phyloP scores from a whole-genome alignment of 2,888 invertebrate species.

The Achlya flavicornis region DNA sequence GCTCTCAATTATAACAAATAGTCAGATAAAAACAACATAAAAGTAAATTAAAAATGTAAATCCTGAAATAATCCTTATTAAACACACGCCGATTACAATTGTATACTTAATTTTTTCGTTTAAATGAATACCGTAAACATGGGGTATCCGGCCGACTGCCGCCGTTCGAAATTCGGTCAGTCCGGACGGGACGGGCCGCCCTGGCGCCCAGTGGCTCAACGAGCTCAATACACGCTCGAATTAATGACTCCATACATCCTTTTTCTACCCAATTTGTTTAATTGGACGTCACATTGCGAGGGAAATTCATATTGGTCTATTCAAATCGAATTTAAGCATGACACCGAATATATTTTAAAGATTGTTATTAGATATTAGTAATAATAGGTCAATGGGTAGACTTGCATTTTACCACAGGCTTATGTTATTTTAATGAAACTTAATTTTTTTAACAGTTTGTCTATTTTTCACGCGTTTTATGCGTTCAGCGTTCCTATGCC shows the following conservation, averaged over 20 bases:
- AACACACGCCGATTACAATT: background rate
- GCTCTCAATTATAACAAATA: too few species aligned
- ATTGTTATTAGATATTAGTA: too few species aligned
- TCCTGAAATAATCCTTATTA: background rate
- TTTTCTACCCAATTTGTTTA: conserved; percentile 33
- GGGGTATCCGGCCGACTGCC: background rate
- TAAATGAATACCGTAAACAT: conserved; percentile 1
- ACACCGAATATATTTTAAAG: background rate
- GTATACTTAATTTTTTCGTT: background rate
- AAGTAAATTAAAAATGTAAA: background rate
- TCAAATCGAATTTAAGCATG: background rate
- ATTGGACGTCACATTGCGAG: conserved; percentile 28
- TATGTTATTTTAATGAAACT: too few species aligned
- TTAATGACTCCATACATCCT: conserved; percentile 24
- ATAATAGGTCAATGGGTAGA: too few species aligned
- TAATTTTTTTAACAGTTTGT: too few species aligned
- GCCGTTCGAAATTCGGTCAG: background rate
- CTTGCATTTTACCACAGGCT: too few species aligned
- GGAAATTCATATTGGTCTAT: conserved; percentile 9
- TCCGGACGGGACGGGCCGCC: background rate
- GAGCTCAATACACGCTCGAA: conserved; percentile 13
- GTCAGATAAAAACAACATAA: background rate
- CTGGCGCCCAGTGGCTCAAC: background rate
- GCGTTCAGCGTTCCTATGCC: too few species aligned
- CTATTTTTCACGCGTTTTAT: too few species aligned